Conservation (phyloP, 2,888 invertebrate species). For the Epistrophe grossulariae region DNA sequence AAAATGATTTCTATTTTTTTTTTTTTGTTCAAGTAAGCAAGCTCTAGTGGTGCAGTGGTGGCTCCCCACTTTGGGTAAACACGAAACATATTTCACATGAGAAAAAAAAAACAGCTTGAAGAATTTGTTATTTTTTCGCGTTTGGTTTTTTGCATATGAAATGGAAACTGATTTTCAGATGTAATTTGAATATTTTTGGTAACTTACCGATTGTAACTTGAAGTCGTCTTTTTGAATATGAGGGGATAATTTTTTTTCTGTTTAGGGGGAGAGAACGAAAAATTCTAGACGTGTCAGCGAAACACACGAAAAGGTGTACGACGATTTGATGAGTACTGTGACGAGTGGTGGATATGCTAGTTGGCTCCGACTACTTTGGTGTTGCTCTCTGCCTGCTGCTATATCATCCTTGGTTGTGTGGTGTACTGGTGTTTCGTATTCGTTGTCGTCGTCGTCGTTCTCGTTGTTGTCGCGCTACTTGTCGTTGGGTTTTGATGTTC, state of each 20-base stretch:
- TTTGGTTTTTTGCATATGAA: constrained; percentile 25
- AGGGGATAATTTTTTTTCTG: constrained; percentile 22
- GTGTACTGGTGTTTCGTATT: constrained; percentile 33
- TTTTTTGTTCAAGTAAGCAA: constrained; percentile 40
- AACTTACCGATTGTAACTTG: constrained; percentile 61
- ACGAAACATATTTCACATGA: constrained; percentile 70
- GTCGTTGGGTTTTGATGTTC: constrained; percentile 54
- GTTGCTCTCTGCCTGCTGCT: constrained; percentile 26
- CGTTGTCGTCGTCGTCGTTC: constrained; percentile 34
- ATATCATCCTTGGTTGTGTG: constrained; percentile 14
- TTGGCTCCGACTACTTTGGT: constrained; percentile 39
- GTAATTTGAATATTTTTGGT: constrained; percentile 55
- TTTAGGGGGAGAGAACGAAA: constrained; percentile 47
- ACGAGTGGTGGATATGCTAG: constrained; percentile 65
- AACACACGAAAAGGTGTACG: constrained; percentile 71
- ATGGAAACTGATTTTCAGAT: constrained; percentile 29
- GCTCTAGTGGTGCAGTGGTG: constrained; percentile 38
- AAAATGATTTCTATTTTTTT: constrained; percentile 47
- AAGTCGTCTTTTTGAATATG: constrained; percentile 45
- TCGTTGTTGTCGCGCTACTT: constrained; percentile 55
- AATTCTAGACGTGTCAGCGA: constrained; percentile 76
- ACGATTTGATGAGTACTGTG: constrained; percentile 69
- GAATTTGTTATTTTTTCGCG: constrained; percentile 25
- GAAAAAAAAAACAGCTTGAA: constrained; percentile 32
- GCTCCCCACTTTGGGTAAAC: constrained; percentile 70